These are phyloP conservation scores for Esox lucius DNA, from an alignment of 2,797 vertebrate genomes.

Conservation along the genomic window DNA sequence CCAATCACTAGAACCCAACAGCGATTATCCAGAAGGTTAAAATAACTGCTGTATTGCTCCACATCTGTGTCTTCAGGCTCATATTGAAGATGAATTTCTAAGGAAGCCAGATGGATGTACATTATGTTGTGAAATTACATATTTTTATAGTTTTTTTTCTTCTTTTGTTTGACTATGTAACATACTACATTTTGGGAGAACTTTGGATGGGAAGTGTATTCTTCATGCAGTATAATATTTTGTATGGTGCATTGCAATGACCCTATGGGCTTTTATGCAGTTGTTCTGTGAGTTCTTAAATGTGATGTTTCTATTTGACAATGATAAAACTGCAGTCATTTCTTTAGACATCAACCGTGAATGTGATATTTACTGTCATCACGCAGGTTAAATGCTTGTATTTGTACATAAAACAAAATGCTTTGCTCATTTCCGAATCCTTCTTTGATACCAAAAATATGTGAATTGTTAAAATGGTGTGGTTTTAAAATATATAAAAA, in stretches of 20 bases:
- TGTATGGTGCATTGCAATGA: conserved; percentile 22
- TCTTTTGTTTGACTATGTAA: conserved; percentile 28
- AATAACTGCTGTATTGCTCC: not conserved
- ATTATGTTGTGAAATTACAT: conserved; percentile 3
- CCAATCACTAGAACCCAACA: not conserved
- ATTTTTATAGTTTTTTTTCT: conserved; percentile 28
- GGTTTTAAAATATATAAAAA: conserved; percentile 63
- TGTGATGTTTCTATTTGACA: conserved; percentile 9
- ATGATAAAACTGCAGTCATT: conserved; percentile 4
- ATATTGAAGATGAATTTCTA: conserved; percentile 3
- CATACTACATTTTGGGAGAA: conserved; percentile 15
- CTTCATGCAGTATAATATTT: conserved; percentile 14
- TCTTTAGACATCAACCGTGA: conserved; percentile 14
- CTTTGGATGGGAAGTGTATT: conserved; percentile 39
- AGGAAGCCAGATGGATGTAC: conserved; percentile 44
- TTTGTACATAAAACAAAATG: conserved; percentile 21
- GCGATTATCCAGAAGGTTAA: not conserved
- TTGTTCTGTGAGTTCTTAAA: conserved; percentile 11
- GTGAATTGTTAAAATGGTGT: conserved; percentile 53
- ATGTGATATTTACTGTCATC: conserved; percentile 16
- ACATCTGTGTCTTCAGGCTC: not conserved
- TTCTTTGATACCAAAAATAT: conserved; percentile 54
- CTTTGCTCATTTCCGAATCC: conserved; percentile 31
- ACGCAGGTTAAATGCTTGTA: not conserved
- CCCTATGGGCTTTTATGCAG: conserved; percentile 16